Conservation (phyloP, 2,888 invertebrate genomes). For the Plebejus argus region DNA sequence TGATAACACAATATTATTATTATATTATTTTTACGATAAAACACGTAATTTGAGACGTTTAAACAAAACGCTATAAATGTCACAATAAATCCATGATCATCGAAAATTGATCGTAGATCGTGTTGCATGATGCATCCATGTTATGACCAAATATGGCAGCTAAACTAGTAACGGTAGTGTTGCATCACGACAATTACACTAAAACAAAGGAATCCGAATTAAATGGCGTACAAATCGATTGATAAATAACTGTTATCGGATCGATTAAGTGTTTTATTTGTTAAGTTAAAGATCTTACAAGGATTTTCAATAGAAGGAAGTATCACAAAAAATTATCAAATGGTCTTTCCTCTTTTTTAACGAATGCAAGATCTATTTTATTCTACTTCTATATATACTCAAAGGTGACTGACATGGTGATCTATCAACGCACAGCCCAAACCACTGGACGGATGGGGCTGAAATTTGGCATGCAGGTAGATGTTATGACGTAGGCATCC, state of each 20-base stretch:
- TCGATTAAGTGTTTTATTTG: neutral
- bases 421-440: no score
- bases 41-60: constrained; percentile 18
- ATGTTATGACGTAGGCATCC: no score
- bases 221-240: constrained; percentile 19
- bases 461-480: no score
- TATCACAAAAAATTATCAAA: neutral
- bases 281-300: neutral
- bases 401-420: no score
- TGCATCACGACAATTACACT: constrained; percentile 22
- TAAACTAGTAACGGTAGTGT: neutral
- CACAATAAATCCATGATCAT: constrained; percentile 24
- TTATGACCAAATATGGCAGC: constrained; percentile 22
- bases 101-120: constrained; percentile 21
- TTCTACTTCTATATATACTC: no score
- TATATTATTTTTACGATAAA: neutral
- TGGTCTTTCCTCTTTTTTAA: no score
- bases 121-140: constrained; percentile 20
- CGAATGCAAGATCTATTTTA: no score
- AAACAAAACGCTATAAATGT: constrained; percentile 15
- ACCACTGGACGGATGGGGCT: no score
- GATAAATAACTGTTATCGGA: constrained; percentile 1
- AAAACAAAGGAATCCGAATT: constrained; percentile 17
- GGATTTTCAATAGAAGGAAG: neutral
- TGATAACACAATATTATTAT: neutral